These are phyloP conservation scores for Ochotona princeps DNA, from an alignment of 2,113 vertebrate genomes.

Conservation along the genomic window DNA sequence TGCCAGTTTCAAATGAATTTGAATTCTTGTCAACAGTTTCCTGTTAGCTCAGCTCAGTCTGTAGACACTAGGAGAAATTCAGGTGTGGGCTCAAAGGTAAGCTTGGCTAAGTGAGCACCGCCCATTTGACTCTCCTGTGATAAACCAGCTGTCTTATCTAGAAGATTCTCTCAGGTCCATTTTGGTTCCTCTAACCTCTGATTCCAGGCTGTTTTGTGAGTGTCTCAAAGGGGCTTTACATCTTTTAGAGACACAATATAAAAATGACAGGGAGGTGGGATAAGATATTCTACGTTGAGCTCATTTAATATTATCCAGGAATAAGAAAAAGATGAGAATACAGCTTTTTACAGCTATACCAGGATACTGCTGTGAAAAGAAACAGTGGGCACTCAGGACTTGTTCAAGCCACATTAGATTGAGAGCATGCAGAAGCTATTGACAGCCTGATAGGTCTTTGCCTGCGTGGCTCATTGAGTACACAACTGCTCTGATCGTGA, in stretches of 20 bases:
- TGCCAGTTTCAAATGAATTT: not conserved
- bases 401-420: constrained; percentile 51
- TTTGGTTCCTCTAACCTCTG: not conserved
- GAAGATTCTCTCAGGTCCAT: not conserved
- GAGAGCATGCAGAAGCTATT: constrained; percentile 30
- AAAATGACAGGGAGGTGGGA: not conserved
- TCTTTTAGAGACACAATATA: not conserved
- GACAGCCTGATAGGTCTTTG: constrained; percentile 32
- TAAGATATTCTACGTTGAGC: constrained; percentile 7
- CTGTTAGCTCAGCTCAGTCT: not conserved
- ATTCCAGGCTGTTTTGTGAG: not conserved
- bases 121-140: not conserved
- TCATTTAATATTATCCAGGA: constrained; percentile 2
- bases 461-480: not conserved
- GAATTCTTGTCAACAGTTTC: not conserved
- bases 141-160: not conserved
- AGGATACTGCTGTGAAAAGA: not conserved
- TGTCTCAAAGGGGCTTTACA: not conserved
- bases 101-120: not conserved
- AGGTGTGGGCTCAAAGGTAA: not conserved
- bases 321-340: not conserved
- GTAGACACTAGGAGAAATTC: not conserved
- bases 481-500: constrained; percentile 50
- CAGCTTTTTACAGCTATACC: not conserved
- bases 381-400: not conserved